Base-by-base conservation (phyloP, 1,140 invertebrate species). In the Lasaia peninsularis region DNA sequence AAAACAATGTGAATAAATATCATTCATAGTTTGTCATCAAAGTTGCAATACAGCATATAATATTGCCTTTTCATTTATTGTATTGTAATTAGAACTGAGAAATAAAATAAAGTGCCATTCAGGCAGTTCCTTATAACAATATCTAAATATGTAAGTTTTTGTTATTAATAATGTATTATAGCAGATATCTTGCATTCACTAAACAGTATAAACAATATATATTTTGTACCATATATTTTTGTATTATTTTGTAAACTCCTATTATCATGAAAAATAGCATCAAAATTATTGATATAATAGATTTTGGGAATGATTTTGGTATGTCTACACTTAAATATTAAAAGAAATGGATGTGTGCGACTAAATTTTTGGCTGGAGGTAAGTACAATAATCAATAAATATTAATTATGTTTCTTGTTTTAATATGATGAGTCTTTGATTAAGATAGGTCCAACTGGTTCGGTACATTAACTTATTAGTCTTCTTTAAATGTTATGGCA, bases 131-230 rank as follows among this genome's bases (percentile, higher is more conserved):
- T 80, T 73, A 61, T 64, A 72, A 69, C 70, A 71, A 58, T 71
- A 65, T 65, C 66, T 56, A 65, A 48, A 70, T 61, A 64, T 62
- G 63, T 62, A 71, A 67, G 58, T 65, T 64, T 67, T 60, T 56
- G 59, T 63, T 55, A 63, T 64, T 66, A 65, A 61, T 52, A 64
- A 61, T 52, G 52, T 69, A 53, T 62, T 66, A 57, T 62, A 67
- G 58, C 63, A 61, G 62, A 67, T 70, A 69, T 74, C 65, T 76
- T 66, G 66, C 64, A 74, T 72, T 73, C 66, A 70, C 57, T 79
- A 67, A 65, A 67, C 71, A 79, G 64, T 75, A 69, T 79, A 79
- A 68, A 71, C 65, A 76, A 71, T 71, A 79, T 74, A 78, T 77
- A 78, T 78, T 80, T 78, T 77, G 73, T 80, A 77, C 67, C 67